Evolutionary conservation across 2,113 vertebrate genomes (phyloP).

Genomic region (Serinus canaria): DNA sequence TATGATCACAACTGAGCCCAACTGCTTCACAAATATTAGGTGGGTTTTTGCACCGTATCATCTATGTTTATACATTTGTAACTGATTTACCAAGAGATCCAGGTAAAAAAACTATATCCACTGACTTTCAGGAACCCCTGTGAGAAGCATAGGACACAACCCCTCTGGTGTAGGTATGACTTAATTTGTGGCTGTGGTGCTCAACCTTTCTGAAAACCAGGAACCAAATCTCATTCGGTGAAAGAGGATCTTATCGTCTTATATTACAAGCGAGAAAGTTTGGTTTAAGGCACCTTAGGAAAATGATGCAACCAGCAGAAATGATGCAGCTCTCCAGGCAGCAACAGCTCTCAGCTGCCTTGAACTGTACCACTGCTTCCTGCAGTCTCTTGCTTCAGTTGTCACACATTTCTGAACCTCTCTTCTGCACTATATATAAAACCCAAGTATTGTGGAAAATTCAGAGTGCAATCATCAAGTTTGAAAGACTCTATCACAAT

Average conservation of each 20-base stretch:
- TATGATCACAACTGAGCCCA: neutral
- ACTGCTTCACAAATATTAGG: neutral
- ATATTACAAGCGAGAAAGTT: neutral
- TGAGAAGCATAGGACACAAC: accelerated
- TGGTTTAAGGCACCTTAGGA: neutral
- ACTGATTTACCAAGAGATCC: neutral
- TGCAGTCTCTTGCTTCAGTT: neutral
- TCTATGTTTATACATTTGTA: neutral
- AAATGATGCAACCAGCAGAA: neutral
- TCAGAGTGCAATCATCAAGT: neutral
- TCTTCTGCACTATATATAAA: neutral
- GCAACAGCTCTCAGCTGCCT: neutral
- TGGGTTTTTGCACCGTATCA: neutral
- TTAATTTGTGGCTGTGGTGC: neutral
- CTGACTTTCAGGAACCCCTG: neutral
- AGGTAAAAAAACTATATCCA: neutral
- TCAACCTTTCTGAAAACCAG: neutral
- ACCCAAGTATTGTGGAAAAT: neutral
- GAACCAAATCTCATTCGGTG: neutral
- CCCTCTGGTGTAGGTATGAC: neutral
- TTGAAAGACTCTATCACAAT: neutral
- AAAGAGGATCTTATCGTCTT: neutral
- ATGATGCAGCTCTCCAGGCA: neutral
- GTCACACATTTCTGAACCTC: neutral
- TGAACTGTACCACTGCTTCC: neutral